Base-by-base conservation (phyloP, 2,797 vertebrate species). In the Dicrostonyx torquatus region DNA sequence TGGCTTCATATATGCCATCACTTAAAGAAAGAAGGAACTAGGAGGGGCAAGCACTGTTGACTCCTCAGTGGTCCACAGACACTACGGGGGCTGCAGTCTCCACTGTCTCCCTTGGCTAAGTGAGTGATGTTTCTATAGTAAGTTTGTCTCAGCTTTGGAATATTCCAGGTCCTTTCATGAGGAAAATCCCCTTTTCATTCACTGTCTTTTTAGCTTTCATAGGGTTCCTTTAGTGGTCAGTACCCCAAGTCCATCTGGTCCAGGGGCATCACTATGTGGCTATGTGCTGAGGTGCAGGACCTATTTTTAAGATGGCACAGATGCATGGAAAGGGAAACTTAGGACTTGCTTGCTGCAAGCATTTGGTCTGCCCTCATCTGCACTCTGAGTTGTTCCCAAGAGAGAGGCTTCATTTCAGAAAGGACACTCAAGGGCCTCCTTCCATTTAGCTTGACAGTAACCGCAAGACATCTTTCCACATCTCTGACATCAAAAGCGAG, bases 401-500 rank as follows among this genome's bases (percentile, higher is more conserved):
- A 94, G 58, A 72, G 55, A 58, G 40, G 29, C 83, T 94, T 85
- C 62, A 68, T 92, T 87, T 91, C 85, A 34, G 22, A 92, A 68
- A 89, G n/a, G 29, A 70, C 53, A 58, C 24, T 92, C 20, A 2
- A 64, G 18, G 40, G 26, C 3, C 58, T 50, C 50, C 40, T 93
- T 91, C n/a, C 14, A 7, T 53, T 20, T 70, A 64, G 58, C 43
- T 18, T 37, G 8, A 22, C 11, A 10, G 50, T 85, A 86, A 93
- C 76, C 55, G 5, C 26, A 1, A 34, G 86, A 66, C 50, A 78
- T 60, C 76, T 72, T n/a, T 60, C 72, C 43, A 31, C 12, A 0
- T 84, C 66, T 76, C 92, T 88, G 79, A 93, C 82, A 50, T 90
- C 84, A 90, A 84, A 92, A 55, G 26, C 2, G 2, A 89, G 92